Base-by-base conservation (phyloP, 2,797 vertebrate species). In the Liasis olivaceus region DNA sequence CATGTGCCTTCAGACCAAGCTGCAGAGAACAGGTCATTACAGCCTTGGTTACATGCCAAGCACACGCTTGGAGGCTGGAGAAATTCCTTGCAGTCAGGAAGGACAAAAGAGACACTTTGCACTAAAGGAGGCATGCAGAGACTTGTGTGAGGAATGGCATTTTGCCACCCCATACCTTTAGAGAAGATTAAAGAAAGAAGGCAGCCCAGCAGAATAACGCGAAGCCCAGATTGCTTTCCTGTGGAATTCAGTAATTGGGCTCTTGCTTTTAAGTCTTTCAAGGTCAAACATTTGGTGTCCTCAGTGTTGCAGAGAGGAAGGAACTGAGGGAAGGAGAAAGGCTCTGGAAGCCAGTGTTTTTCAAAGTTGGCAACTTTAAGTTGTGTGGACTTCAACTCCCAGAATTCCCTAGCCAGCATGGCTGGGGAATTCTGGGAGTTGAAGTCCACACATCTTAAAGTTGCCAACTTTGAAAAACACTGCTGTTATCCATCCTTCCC, bases 241-340 rank as follows among this genome's bases (percentile, higher is more conserved):
- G 0, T 0, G 64, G 93, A 69, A 0, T 0, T 84, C 77, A 89
- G 24, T 36, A 95, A 60, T 66, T 62, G 84, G 56, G 9, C 4
- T 47, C n/a, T 22, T 15, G 47, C 60, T 84, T n/a, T 88, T 62
- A 31, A 60, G 36, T 13, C 1, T 58, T 51, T 5, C 12, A 69
- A 7, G 86, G 60, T 14, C 0, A 0, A 13, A 66, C 88, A 69
- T 62, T 11, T 0, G 0, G 9, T 84, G 22, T 3, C 88, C 63
- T 14, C 64, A 12, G 26, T 56, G 56, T 92, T 26, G 63, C 4
- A 24, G 11, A 22, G 36, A 28, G 62, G 2, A 3, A 84, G 28
- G 7, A 51, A 84, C 24, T 7, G 0, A 42, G 8, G 31, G 7
- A 77, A 77, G 14, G 59, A 4, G 15, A 77, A 77, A 1, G 3